Conservation (phyloP, 1,140 invertebrate genomes). For the Myzus persicae region DNA sequence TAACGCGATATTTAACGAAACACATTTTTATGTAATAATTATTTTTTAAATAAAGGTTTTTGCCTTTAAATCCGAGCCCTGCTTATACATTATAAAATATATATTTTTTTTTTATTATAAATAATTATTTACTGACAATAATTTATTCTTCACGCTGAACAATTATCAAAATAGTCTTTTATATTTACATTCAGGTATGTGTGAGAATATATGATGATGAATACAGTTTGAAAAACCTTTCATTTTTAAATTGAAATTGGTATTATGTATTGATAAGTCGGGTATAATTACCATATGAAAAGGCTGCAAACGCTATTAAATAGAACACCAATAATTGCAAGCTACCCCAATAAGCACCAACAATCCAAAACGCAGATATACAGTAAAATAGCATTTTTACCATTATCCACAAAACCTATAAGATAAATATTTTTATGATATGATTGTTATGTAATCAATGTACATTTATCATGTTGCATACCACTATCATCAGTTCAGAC, state of each 20-base stretch:
- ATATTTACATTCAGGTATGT: background rate
- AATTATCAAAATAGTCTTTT: background rate
- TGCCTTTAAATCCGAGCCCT: no score
- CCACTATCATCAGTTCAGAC: conserved; percentile 21
- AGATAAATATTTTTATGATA: background rate
- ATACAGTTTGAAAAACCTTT: background rate
- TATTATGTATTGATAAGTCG: background rate
- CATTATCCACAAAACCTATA: background rate
- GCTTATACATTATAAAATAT: no score
- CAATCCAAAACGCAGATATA: background rate
- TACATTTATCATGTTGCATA: background rate
- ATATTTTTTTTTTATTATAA: no score
- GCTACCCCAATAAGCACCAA: background rate
- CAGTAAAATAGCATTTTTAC: background rate
- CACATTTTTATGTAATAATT: no score
- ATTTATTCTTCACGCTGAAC: background rate
- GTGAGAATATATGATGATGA: background rate
- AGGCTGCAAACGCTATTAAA: background rate
- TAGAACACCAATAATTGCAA: background rate
- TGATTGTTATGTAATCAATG: no score
- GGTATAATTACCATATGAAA: conserved; percentile 19
- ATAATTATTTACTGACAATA: background rate
- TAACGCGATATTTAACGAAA: no score
- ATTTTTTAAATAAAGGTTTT: no score
- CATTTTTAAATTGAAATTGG: background rate